Base-by-base conservation (phyloP, 2,113 vertebrate genomes). In the Cephalopterus ornatus region DNA sequence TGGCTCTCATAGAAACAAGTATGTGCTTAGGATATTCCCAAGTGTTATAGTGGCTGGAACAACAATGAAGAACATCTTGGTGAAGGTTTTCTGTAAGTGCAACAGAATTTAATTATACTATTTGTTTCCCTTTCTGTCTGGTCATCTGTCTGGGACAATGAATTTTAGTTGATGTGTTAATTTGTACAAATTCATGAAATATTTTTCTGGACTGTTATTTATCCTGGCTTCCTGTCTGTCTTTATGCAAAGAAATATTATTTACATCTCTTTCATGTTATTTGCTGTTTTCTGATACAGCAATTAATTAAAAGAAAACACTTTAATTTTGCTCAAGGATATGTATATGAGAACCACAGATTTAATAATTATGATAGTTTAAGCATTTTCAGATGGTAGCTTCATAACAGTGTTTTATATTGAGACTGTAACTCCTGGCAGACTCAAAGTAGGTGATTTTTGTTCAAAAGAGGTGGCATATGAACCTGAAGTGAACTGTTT, bases 61-160 rank as follows among this genome's bases (percentile, higher is more conserved):
- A 94, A 93, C 86, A 95, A 28, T 74, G 88, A 96, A 89, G 81
- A 96, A 94, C 85, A 96, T 82, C 39, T 47, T 47, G 12, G 76
- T 95, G 77, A 87, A 83, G 39, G 23, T 66, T 88, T 96, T 76
- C 32, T 33, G 27, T 42, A 95, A 71, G 90, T 95, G 77, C n/a
- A 74, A 41, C 81, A 37, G 32, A 41, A 87, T 94, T 96, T 96
- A 89, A 59, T 95, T 72, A 67, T 52, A 73, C 4, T 33, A 32
- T 73, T 95, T 62, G 1, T 61, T 94, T 95, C 20, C 8, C 49
- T 89, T 83, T 55, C 55, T 41, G 3, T 49, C 58, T 89, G 80
- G 37, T 89, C 79, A 44, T 37, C 49, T 71, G 18, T 71, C 85
- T 76, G 47, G 24, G n/a, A 20, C 28, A 26, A 83, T 84, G 35